phyloP scores from a whole-genome alignment of 2,888 invertebrate genomes.

The Drosophila phalerata region DNA sequence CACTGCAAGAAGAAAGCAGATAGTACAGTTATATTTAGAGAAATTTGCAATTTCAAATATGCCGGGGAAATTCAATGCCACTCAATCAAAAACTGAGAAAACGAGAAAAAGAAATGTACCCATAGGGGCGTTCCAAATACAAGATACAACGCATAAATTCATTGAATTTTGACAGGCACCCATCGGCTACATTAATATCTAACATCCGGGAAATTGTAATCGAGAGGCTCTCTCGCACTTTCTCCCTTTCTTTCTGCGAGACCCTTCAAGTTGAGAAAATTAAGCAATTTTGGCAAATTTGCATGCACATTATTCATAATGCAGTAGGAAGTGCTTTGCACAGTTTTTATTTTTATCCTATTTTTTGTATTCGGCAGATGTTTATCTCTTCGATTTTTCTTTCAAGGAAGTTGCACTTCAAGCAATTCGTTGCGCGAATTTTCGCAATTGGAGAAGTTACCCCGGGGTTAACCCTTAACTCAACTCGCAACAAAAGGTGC shows the following conservation, averaged over 20 bases:
- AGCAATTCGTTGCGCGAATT: conserved; percentile 73
- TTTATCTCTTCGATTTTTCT: conserved; percentile 41
- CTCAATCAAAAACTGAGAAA: conserved; percentile 35
- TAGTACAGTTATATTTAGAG: conserved; percentile 15
- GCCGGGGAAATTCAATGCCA: conserved; percentile 43
- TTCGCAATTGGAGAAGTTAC: conserved; percentile 63
- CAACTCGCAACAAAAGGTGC: conserved; percentile 36
- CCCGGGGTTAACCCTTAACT: conserved; percentile 71
- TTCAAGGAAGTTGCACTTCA: conserved; percentile 56
- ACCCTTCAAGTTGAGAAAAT: conserved; percentile 47
- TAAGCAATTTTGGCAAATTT: conserved; percentile 78
- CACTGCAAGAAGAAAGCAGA: conserved; percentile 45
- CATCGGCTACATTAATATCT: conserved; percentile 58
- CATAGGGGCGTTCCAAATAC: conserved; percentile 65
- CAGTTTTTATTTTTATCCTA: neutral
- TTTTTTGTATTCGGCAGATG: conserved; percentile 40
- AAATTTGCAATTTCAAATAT: conserved; percentile 19
- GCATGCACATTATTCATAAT: conserved; percentile 77
- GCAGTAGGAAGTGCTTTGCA: conserved; percentile 30
- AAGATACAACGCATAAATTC: conserved; percentile 69
- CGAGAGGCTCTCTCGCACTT: conserved; percentile 44
- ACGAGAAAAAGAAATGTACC: conserved; percentile 10
- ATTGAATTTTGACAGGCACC: conserved; percentile 74
- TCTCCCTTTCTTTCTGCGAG: conserved; percentile 8
- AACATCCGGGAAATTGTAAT: conserved; percentile 82